A percentile compares a stretch with the other conserved stretches of the same genome.
These are phyloP conservation scores for Limnodromus scolopaceus DNA, from an alignment of 2,797 vertebrate genomes.

Conservation along the genomic window DNA sequence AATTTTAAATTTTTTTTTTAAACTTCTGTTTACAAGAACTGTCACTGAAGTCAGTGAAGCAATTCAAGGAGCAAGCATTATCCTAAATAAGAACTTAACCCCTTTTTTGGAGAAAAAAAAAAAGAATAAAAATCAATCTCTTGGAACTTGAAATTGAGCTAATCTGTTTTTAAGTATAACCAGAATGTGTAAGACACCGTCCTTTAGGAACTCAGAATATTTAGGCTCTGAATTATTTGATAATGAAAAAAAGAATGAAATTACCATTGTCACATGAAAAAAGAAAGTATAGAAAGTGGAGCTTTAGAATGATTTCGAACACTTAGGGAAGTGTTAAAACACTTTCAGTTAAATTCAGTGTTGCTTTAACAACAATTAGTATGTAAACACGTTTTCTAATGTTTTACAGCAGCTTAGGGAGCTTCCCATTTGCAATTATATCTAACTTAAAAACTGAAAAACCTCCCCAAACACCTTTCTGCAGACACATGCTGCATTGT, in stretches of 20 bases:
- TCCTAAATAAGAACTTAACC: neutral
- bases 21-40: neutral
- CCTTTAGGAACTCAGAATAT: neutral
- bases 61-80: neutral
- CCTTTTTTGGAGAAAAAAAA: neutral
- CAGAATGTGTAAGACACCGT: neutral
- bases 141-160: neutral
- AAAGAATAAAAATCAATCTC: neutral
- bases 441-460: neutral
- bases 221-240: neutral
- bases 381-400: neutral
- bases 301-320: neutral
- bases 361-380: neutral
- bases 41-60: neutral
- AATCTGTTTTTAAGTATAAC: neutral
- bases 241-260: neutral
- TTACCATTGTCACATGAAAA: neutral
- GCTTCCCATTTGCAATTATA: neutral
- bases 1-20: fast-evolving
- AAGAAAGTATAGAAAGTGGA: neutral
- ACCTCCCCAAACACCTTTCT: neutral
- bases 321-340: neutral
- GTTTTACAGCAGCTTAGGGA: neutral
- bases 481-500: neutral
- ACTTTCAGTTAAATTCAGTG: neutral